Base-by-base conservation (phyloP, 2,113 vertebrate species). In the Struthidea cinerea region DNA sequence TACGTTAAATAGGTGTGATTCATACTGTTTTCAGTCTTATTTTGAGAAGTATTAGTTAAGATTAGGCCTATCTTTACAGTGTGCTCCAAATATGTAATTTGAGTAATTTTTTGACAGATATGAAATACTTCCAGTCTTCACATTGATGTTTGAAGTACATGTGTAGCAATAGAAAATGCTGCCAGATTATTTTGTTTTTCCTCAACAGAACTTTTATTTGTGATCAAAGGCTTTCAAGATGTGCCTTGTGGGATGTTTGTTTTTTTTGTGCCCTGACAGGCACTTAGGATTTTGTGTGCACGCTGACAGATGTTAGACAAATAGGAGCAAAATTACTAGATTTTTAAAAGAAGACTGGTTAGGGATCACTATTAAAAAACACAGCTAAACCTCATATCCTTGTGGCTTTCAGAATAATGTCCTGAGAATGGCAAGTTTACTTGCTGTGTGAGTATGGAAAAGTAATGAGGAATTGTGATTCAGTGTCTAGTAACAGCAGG, bases 21-120 rank as follows among this genome's bases (percentile, higher is more conserved):
- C 65, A 65, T 93, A 26, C 37, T 84, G 44, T 61, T 83, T 90
- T 63, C 81, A 57, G 63, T 74, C 65, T 52, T 86, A 50, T 16
- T 89, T 88, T 78, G 56, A 91, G 68, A 84, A 82, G 41, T 84
- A 65, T 65, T 86, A 68, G 57, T 91, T 88, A 87, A 89, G 59
- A 85, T 67, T 22, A 92, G 44, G 39, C 44, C 32, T 93, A 35
- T 63, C 7, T 3, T 79, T 92, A 42, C 26, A 79, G 52, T 33
- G 35, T 74, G 44, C 37, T 90, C 23, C 2, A 11, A 33, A 52
- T 68, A 42, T 37, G 52, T 82, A 68, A 80, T 85, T 61, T 46
- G 83, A 77, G 59, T 53, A 44, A 44, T 89, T 95, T 87, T 93
- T 88, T 73, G 74, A 74, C 74, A 93, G 49, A 46, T 90, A 47